These are phyloP conservation scores for Trichomalopsis sarcophagae DNA, from an alignment of 1,140 invertebrate species.

Conservation along the genomic window DNA sequence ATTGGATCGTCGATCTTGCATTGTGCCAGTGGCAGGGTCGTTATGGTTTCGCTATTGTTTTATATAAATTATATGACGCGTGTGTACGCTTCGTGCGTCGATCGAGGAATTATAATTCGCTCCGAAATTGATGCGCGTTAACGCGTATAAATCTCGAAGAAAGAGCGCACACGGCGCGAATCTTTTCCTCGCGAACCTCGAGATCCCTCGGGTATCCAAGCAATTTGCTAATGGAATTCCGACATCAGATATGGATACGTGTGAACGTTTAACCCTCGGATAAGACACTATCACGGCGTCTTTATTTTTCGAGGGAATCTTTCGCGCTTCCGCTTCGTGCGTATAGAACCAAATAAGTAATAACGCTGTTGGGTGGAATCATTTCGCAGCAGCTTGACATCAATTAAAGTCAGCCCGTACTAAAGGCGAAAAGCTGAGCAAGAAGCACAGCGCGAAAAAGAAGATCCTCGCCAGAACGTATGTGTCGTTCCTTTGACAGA, in stretches of 20 bases:
- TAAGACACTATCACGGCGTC: not conserved
- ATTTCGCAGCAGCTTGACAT: no score
- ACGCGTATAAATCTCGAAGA: not conserved
- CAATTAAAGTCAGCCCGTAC: no score
- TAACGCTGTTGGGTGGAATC: no score
- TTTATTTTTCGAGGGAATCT: no score
- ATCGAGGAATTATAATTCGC: no score
- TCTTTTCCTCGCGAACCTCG: not conserved
- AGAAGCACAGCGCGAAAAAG: not conserved
- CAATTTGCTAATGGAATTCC: slow-evolving; percentile 1
- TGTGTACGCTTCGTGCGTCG: no score
- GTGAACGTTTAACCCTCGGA: not conserved
- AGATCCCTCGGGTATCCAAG: not conserved
- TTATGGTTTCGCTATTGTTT: no score
- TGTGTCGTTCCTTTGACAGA: not conserved
- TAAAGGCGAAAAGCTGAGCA: not conserved
- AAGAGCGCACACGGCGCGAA: no score
- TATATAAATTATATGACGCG: no score
- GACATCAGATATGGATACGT: not conserved
- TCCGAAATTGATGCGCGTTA: not conserved
- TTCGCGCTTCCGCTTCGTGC: no score
- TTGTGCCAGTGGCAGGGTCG: no score
- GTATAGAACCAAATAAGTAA: no score
- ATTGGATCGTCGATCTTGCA: not conserved
- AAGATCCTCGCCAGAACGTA: not conserved